Base-by-base conservation (phyloP, 2,113 vertebrate genomes). In the Parotia lawesii region DNA sequence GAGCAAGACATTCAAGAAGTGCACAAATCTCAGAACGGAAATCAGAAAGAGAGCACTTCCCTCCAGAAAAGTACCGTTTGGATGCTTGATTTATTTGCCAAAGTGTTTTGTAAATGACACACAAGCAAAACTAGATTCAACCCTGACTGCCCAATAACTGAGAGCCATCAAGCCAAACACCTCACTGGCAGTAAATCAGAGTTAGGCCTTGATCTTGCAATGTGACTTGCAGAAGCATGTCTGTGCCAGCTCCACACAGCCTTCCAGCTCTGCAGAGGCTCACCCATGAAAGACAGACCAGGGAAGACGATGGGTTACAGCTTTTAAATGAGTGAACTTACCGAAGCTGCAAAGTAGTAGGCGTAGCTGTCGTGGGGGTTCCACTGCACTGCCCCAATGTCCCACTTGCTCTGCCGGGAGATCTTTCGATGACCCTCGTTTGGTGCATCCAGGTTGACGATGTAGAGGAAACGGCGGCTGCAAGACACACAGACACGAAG, bases 321-420 rank as follows among this genome's bases (percentile, higher is more conserved):
- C 25, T 90, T 61, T 70, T 18, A 35, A 40, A 67, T 0, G 61
- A 81, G 50, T 5, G 38, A 57, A 89, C 97, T 97, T 85, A 99
- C 99, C 1, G 99, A 99, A 66, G 99, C 99, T 31, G 99, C 99
- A 33, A 99, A 99, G 60, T 99, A 97, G 91, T 99, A 98, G 0
- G 98, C 97, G 1, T 98, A 98, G 16, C 98, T 97, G 73, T 98
- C 98, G 5, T 99, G 99, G 0, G 99, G 99, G 70, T 99, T 99
- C 99, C 99, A 99, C 98, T 99, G 99, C 78, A 99, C 99, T 0
- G 99, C 98, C 35, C 99, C 99, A 2, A 99, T 98, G 90, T 99
- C 99, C 99, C 99, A 99, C 77, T 99, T 99, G 97, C 99, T 99
- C 97, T 99, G 99, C 2, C 99, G 98, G 19, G 98, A 97, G 37